phyloP scores from a whole-genome alignment of 2,888 invertebrate species.

The Phasia obesa region DNA sequence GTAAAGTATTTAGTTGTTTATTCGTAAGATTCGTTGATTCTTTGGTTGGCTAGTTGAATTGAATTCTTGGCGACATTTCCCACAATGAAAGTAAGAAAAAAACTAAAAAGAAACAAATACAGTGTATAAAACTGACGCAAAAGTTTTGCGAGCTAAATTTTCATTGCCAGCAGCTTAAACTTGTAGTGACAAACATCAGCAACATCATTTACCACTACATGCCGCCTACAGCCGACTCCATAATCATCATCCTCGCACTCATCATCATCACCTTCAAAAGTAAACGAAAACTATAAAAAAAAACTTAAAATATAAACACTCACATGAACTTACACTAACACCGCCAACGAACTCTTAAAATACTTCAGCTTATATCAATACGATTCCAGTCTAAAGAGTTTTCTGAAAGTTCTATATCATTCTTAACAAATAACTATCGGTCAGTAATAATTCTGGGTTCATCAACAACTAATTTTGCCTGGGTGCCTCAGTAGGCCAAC shows the following conservation, averaged over 20 bases:
- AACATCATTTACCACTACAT: conserved; percentile 16
- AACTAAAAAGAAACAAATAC: conserved; percentile 62
- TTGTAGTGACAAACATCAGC: conserved; percentile 12
- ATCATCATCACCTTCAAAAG: conserved; percentile 49
- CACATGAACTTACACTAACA: neutral
- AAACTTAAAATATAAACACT: conserved; percentile 48
- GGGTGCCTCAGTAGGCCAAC: too few relatives aligned
- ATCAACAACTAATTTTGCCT: too few relatives aligned
- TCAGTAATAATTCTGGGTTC: too few relatives aligned
- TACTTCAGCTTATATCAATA: conserved; percentile 23
- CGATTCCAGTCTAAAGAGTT: neutral
- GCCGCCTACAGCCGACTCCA: conserved; percentile 21
- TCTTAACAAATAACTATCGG: too few relatives aligned
- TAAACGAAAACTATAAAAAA: conserved; percentile 56
- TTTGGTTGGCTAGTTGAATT: conserved; percentile 42
- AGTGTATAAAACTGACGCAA: conserved; percentile 41
- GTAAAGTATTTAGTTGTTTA: conserved; percentile 43
- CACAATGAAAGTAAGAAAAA: conserved; percentile 63
- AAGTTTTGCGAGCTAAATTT: conserved; percentile 55
- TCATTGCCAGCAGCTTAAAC: conserved; percentile 57
- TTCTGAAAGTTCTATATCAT: neutral
- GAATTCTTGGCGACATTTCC: conserved; percentile 76
- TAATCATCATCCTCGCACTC: conserved; percentile 28
- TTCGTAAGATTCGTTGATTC: conserved; percentile 39
- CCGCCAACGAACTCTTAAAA: neutral